These are phyloP conservation scores for Passer montanus DNA, from an alignment of 2,113 vertebrate genomes.

Conservation along the genomic window DNA sequence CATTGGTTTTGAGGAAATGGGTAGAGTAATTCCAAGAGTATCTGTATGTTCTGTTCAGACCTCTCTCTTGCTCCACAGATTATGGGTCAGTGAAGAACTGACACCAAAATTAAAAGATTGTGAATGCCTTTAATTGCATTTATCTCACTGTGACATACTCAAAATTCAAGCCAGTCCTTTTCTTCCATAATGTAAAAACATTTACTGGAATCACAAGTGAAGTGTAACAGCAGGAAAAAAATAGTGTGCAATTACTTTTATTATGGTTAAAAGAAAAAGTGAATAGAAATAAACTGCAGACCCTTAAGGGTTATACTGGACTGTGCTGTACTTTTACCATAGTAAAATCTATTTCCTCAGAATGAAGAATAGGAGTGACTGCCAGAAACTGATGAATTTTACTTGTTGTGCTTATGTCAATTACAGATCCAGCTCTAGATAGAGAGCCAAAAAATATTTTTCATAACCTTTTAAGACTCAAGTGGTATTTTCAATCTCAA, in stretches of 20 bases:
- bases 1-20: background rate
- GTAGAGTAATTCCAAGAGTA: background rate
- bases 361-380: background rate
- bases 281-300: background rate
- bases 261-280: background rate
- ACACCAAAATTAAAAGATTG: background rate
- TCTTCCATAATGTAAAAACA: background rate
- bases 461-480: background rate
- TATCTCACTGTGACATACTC: background rate
- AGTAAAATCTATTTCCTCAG: conserved; percentile 18
- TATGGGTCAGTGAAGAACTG: background rate
- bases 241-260: background rate
- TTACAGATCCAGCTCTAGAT: background rate
- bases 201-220: background rate
- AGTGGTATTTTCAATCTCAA: background rate
- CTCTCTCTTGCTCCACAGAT: background rate
- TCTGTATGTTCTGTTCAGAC: background rate
- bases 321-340: background rate
- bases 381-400: conserved; percentile 3
- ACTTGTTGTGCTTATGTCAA: background rate
- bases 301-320: background rate
- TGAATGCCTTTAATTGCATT: background rate
- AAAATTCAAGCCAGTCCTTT: background rate
- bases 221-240: background rate
- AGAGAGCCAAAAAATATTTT: background rate